Conservation (phyloP, 1,140 invertebrate species). For the Aphis craccivora region DNA sequence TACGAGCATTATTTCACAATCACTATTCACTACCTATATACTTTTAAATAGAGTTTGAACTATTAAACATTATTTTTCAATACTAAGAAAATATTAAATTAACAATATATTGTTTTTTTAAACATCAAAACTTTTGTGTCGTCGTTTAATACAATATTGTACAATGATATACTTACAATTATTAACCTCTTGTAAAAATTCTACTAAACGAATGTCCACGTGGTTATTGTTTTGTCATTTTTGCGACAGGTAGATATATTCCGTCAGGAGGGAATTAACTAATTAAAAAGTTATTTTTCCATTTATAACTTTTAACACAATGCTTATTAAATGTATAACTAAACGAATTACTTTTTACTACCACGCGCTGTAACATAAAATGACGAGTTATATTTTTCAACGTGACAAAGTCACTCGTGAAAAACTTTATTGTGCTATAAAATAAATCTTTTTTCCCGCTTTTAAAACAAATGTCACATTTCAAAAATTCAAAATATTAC, state of each 20-base stretch:
- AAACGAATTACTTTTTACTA: neutral
- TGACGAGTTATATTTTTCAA: neutral
- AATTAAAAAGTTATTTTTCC: constrained; percentile 11
- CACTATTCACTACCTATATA: too few relatives aligned
- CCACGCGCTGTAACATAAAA: neutral
- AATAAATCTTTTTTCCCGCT: neutral
- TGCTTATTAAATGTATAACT: constrained; percentile 7
- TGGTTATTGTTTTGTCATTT: neutral
- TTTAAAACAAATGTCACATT: neutral
- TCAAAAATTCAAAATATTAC: neutral
- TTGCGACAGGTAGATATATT: neutral
- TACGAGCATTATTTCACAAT: too few relatives aligned
- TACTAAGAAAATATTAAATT: too few relatives aligned
- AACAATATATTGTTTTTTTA: neutral
- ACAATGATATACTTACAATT: neutral
- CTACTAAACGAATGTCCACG: neutral
- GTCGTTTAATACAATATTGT: neutral
- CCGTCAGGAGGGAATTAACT: neutral
- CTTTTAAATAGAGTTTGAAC: neutral
- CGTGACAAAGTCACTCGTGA: neutral
- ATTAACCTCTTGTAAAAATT: neutral
- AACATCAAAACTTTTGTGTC: neutral
- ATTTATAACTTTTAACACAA: constrained; percentile 9
- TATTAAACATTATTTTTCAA: neutral
- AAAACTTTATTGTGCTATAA: constrained; percentile 12